phyloP scores from a whole-genome alignment of 2,888 invertebrate genomes.

The Eucera pruinosa region DNA sequence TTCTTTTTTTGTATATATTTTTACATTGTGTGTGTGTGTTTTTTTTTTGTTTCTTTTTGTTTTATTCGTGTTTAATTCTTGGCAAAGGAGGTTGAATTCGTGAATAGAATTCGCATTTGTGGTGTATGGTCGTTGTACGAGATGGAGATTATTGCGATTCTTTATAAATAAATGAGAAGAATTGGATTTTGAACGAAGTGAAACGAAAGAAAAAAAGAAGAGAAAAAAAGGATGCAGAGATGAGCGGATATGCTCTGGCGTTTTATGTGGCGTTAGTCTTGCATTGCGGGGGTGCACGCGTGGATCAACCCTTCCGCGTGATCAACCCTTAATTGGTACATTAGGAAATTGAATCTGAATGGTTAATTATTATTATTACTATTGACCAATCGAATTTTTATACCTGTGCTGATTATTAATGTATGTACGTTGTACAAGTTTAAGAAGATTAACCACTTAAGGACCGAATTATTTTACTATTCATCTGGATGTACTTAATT shows the following conservation, averaged over 20 bases:
- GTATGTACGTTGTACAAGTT: too few species aligned
- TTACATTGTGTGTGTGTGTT: neutral
- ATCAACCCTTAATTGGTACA: neutral
- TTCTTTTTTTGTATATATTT: slow-evolving; percentile 6
- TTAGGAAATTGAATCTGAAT: neutral
- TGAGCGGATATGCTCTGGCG: slow-evolving; percentile 20
- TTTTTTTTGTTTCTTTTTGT: neutral
- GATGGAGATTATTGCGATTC: slow-evolving; percentile 15
- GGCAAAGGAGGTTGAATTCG: neutral
- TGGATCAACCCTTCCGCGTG: slow-evolving; percentile 46
- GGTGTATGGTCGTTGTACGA: slow-evolving; percentile 9
- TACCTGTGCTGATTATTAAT: too few species aligned
- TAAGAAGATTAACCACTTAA: too few species aligned
- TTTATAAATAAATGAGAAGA: neutral
- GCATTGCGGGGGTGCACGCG: slow-evolving; percentile 55
- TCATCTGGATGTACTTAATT: too few species aligned
- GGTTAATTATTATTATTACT: too few species aligned
- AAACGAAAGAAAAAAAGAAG: slow-evolving; percentile 8
- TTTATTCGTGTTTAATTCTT: too few species aligned
- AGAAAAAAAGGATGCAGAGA: neutral
- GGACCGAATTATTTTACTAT: too few species aligned
- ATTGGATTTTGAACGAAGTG: slow-evolving; percentile 7
- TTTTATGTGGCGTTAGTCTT: slow-evolving; percentile 54
- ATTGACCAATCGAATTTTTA: too few species aligned
- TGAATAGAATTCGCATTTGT: neutral